A percentile compares a stretch with the other conserved stretches of the same genome.
Conservation (phyloP, 2,888 invertebrate genomes). For the Alviniconcha strummeri region DNA sequence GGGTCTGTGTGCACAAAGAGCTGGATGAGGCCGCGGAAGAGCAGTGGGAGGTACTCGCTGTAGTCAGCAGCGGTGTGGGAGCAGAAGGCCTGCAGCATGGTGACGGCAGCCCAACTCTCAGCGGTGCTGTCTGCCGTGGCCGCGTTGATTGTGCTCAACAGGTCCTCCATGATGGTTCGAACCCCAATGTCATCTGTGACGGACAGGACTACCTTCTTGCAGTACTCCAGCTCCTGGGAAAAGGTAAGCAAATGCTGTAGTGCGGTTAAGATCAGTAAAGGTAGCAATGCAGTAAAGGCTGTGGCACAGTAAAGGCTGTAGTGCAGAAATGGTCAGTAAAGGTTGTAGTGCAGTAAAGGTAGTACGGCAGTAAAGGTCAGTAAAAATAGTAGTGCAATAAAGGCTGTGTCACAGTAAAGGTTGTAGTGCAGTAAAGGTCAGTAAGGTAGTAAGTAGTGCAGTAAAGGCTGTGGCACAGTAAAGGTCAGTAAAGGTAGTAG, state of each 20-base stretch:
- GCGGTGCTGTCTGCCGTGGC: constrained; percentile 60
- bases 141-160: constrained; percentile 81
- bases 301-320: too few relatives aligned
- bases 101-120: constrained; percentile 87
- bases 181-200: constrained; percentile 88
- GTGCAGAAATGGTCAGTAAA: too few relatives aligned
- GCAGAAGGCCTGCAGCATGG: constrained; percentile 92
- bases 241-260: background rate
- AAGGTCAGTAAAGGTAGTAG: too few relatives aligned
- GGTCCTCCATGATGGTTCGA: constrained; percentile 88
- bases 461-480: too few relatives aligned
- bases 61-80: constrained; percentile 92
- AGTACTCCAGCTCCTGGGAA: constrained; percentile 87
- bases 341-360: too few relatives aligned
- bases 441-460: too few relatives aligned
- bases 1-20: constrained; percentile 88
- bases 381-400: too few relatives aligned
- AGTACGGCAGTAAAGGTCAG: too few relatives aligned
- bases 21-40: constrained; percentile 89
- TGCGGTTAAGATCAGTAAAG: too few relatives aligned
- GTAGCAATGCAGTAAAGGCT: too few relatives aligned
- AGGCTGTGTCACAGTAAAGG: too few relatives aligned
- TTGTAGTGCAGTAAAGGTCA: too few relatives aligned
- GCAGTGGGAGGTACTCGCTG: constrained; percentile 88
- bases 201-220: constrained; percentile 93